These are phyloP conservation scores for Albula goreensis DNA, from an alignment of 2,113 vertebrate genomes.

Conservation along the genomic window DNA sequence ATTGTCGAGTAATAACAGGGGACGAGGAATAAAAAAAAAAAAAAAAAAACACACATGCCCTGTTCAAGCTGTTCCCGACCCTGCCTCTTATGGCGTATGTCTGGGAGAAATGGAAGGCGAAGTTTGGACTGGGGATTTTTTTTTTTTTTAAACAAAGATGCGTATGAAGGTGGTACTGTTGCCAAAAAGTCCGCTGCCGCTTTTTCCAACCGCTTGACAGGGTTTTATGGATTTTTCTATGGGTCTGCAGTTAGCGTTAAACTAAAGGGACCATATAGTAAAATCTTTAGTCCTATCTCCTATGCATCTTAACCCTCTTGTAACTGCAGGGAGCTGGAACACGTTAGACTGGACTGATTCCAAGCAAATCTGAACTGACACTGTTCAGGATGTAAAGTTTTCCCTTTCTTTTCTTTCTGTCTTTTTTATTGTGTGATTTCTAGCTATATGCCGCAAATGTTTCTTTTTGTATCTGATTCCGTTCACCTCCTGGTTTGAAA, in stretches of 20 bases:
- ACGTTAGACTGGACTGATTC: conserved; percentile 64
- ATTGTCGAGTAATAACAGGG: conserved; percentile 1
- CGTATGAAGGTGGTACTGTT: conserved; percentile 38
- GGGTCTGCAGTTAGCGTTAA: conserved; percentile 53
- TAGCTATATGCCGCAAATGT: conserved; percentile 75
- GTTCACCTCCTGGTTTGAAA: conserved; percentile 82
- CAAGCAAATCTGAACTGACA: conserved; percentile 79
- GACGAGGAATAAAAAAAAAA: background rate
- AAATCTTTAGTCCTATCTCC: conserved; percentile 90
- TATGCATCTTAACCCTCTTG: conserved; percentile 83
- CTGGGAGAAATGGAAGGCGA: conserved; percentile 27
- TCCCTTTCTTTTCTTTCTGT: conserved; percentile 67
- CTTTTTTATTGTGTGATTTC: conserved; percentile 68
- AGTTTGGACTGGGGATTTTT: conserved; percentile 28
- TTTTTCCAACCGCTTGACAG: conserved; percentile 75
- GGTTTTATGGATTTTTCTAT: conserved; percentile 70
- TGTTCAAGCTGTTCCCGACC: conserved; percentile 35
- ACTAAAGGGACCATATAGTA: conserved; percentile 77
- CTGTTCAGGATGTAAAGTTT: conserved; percentile 76
- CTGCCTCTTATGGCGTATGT: conserved; percentile 25
- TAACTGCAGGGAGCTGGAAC: conserved; percentile 86
- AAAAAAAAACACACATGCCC: conserved; percentile 12
- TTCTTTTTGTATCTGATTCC: conserved; percentile 84
- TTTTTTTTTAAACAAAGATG: conserved; percentile 27
- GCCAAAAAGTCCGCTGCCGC: conserved; percentile 64